Evolutionary conservation across 2,797 vertebrate genomes (phyloP), one percentile per base, ranked within the genome.

Genomic region (Girardinus metallicus): DNA sequence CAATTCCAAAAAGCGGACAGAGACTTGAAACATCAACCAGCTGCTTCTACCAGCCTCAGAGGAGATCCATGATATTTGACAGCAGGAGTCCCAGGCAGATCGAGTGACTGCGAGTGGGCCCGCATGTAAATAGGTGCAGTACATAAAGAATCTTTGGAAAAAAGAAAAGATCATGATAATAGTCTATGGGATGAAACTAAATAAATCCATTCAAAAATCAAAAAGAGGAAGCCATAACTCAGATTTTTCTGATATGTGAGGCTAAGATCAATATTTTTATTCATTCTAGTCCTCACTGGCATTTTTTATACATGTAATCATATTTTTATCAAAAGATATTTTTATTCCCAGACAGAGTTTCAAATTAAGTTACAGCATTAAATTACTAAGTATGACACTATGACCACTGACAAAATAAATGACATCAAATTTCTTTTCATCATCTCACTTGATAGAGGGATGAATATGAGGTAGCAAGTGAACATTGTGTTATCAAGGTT

Each of bases 41-140:
- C 95, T 99, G 99, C 95, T 99, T 99, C 94, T 99, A 99, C 87
- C 99, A 99, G 92, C 99, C 99, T 1, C 98, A 99, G 95, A 95
- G 99, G 88, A 97, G 97, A 81, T 99, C 98, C 0, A 98, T 99
- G 96, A 97, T 99, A 89, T 97, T 99, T 86, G 98, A 99, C 88
- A 98, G 96, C 95, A 96, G 98, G 93, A 97, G 96, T 80, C 97
- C 96, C 87, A 96, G 98, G 78, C 98, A 99, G 91, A 99, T 98
- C 0, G 98, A 99, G 92, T 99, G 90, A 96, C 77, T 57, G 21
- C 55, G 80, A 34, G 53, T 21, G 43, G 60, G 36, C 2, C 12
- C 1, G 44, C 57, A 21, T 88, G 87, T 92, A 89, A 77, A 91
- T 80, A 86, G 18, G 77, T 71, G 55, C 4, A 76, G 60, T 13